Conservation (phyloP, 2,888 invertebrate genomes). For the Pseudococcus jackbeardsleyi region DNA sequence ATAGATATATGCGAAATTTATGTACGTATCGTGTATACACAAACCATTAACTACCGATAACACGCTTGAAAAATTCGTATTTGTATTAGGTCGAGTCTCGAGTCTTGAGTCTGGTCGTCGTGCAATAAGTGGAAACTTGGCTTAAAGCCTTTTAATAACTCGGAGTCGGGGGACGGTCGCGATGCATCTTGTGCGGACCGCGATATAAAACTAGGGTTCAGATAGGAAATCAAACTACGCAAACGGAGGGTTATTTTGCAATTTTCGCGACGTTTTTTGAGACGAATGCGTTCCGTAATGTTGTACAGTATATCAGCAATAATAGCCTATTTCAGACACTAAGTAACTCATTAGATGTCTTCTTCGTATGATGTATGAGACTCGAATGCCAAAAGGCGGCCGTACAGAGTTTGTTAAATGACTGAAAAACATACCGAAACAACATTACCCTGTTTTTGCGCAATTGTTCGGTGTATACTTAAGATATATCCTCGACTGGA, state of each 20-base stretch:
- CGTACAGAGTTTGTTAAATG: slow-evolving; percentile 39
- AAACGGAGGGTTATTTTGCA: slow-evolving; percentile 54
- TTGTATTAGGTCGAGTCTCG: slow-evolving; percentile 7
- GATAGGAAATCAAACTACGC: slow-evolving; percentile 32
- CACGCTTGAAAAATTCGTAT: slow-evolving; percentile 59
- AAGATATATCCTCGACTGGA: neutral
- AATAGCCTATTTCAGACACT: slow-evolving; percentile 65
- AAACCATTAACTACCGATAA: slow-evolving; percentile 61
- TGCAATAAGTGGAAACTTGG: slow-evolving; percentile 17
- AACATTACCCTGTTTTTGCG: slow-evolving; percentile 44
- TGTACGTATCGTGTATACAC: slow-evolving; percentile 37
- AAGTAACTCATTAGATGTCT: slow-evolving; percentile 65
- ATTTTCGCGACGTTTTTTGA: slow-evolving; percentile 62
- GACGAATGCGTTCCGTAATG: slow-evolving; percentile 63
- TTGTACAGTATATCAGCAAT: slow-evolving; percentile 60
- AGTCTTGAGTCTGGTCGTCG: slow-evolving; percentile 25
- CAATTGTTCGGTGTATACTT: slow-evolving; percentile 23
- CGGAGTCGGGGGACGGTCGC: neutral
- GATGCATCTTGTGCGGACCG: neutral
- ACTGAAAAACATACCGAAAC: slow-evolving; percentile 25
- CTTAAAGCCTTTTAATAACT: slow-evolving; percentile 46
- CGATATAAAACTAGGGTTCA: slow-evolving; percentile 56
- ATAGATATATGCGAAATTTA: slow-evolving; percentile 12
- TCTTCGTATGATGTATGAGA: slow-evolving; percentile 58
- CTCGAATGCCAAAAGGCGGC: slow-evolving; percentile 59